phyloP scores from a whole-genome alignment of 2,797 vertebrate species.

The Cirrhinus molitorella region DNA sequence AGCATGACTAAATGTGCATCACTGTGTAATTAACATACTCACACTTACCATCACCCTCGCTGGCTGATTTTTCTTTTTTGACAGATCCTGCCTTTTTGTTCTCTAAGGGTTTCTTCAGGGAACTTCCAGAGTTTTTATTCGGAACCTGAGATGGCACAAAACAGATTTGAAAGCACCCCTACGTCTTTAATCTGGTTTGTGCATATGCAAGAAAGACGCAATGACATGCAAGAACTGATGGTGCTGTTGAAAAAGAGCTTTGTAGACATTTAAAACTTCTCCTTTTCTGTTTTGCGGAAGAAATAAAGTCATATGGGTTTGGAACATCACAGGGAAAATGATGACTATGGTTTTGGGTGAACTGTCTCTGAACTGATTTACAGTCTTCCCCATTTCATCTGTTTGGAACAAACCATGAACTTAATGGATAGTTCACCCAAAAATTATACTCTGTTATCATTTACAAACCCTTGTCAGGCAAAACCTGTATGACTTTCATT shows the following conservation, averaged over 20 bases:
- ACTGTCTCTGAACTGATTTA: neutral
- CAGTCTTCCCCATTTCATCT: neutral
- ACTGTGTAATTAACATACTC: neutral
- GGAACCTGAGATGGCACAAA: constrained; percentile 78
- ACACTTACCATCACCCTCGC: constrained; percentile 83
- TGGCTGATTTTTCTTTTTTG: constrained; percentile 86
- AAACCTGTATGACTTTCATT: neutral
- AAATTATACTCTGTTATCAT: neutral
- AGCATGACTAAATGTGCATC: neutral
- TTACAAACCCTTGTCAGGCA: neutral
- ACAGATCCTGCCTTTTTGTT: constrained; percentile 87
- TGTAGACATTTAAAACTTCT: constrained; percentile 5
- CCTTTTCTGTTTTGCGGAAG: neutral
- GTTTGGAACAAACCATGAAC: neutral
- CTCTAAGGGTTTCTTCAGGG: constrained; percentile 87
- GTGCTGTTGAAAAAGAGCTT: neutral
- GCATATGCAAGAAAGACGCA: neutral
- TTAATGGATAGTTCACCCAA: neutral
- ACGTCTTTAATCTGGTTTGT: neutral
- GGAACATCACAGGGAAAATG: neutral
- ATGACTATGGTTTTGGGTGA: neutral
- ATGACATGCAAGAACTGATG: neutral
- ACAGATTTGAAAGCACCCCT: neutral
- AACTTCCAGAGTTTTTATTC: constrained; percentile 82
- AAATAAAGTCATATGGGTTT: neutral